Evolutionary conservation across 1,140 invertebrate genomes (phyloP).

Genomic region (Psix sp.): DNA sequence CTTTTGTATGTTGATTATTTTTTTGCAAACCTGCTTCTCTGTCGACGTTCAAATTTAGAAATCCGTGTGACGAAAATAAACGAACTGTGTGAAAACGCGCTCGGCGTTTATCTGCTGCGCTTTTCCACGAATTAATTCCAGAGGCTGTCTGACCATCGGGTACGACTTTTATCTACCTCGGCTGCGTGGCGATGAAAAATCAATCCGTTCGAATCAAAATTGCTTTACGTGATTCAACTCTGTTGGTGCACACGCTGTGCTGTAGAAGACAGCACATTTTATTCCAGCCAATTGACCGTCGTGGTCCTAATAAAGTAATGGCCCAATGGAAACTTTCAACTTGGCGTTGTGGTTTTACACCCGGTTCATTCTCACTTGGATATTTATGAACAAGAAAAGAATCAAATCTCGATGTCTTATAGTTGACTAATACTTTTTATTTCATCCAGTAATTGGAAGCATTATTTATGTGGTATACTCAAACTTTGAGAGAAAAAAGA

Average conservation of each 20-base stretch:
- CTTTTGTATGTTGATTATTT: too few species aligned
- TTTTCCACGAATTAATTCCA: conserved; percentile 9
- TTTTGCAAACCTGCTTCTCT: not conserved
- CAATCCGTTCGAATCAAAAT: conserved; percentile 29
- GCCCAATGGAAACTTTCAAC: conserved; percentile 40
- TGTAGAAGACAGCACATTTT: conserved; percentile 31
- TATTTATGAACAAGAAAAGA: conserved; percentile 12
- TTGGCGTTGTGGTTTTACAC: conserved; percentile 27
- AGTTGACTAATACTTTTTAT: too few species aligned
- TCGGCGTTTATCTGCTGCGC: not conserved
- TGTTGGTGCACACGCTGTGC: conserved; percentile 1
- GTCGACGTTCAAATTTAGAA: conserved; percentile 34
- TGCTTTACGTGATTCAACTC: conserved; percentile 21
- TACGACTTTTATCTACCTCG: conserved; percentile 3
- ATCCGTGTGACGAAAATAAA: conserved; percentile 22
- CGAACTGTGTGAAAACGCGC: conserved; percentile 16
- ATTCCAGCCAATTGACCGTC: conserved; percentile 43
- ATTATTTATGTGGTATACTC: too few species aligned
- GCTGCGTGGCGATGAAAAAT: conserved; percentile 7
- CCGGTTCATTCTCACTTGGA: conserved; percentile 18
- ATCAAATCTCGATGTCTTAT: too few species aligned
- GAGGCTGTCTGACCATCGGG: not conserved
- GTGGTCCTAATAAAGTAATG: conserved; percentile 47
- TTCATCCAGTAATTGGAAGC: too few species aligned
- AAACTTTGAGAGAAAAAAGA: too few species aligned